A percentile compares a stretch with the other conserved stretches of the same genome.
phyloP scores from a whole-genome alignment of 2,888 invertebrate species.

The Rhimphoctona megacephalus region DNA sequence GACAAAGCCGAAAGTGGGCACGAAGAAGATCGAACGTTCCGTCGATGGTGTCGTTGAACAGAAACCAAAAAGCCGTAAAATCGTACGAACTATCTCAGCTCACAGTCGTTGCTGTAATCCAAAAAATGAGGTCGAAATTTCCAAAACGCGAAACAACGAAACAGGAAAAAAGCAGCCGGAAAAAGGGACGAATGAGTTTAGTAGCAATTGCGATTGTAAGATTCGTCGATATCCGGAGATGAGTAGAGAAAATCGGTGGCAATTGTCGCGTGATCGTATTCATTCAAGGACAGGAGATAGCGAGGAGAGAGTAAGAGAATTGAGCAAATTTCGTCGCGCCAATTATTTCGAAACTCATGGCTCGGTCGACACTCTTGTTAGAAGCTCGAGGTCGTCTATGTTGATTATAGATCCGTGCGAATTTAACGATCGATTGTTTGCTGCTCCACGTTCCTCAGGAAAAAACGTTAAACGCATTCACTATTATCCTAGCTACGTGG shows the following conservation, averaged over 20 bases:
- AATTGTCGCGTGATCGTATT: conserved; percentile 34
- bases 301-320: conserved; percentile 68
- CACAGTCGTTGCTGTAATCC: conserved; percentile 50
- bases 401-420: conserved; percentile 87
- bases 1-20: background rate
- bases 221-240: background rate
- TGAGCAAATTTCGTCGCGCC: conserved; percentile 86
- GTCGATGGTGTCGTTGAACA: background rate
- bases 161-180: background rate
- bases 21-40: conserved; percentile 1
- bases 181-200: background rate
- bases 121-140: background rate
- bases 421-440: conserved; percentile 87
- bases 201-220: conserved; percentile 23
- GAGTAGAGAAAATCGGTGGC: conserved; percentile 10
- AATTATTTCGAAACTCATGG: conserved; percentile 89
- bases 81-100: conserved; percentile 57
- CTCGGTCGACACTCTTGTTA: conserved; percentile 76
- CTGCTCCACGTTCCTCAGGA: conserved; percentile 76
- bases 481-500: conserved; percentile 79
- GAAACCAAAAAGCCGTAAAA: conserved; percentile 22
- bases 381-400: conserved; percentile 74
- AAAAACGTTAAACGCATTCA: conserved; percentile 78
- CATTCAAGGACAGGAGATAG: conserved; percentile 1
- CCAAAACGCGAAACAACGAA: background rate